A percentile compares a stretch with the other conserved stretches of the same genome.
These are phyloP conservation scores for Chromis chromis DNA, from an alignment of 2,797 vertebrate species.

Conservation along the genomic window DNA sequence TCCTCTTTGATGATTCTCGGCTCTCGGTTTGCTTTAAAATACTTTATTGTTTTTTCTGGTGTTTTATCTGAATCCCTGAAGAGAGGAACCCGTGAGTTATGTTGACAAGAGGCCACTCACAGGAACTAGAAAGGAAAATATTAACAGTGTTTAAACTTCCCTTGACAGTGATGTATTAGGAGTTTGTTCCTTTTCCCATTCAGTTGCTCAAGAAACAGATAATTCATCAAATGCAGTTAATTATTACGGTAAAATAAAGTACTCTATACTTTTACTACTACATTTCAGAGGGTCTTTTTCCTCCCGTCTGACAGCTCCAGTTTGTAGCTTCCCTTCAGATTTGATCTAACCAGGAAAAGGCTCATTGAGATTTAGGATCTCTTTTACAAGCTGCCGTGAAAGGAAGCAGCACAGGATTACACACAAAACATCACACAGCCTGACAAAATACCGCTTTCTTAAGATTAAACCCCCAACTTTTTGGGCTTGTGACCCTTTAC, in stretches of 20 bases:
- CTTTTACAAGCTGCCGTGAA: too few relatives aligned
- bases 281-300: too few relatives aligned
- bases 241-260: not conserved
- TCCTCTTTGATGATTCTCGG: constrained; percentile 24
- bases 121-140: constrained; percentile 13
- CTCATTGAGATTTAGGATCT: too few relatives aligned
- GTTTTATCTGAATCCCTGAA: constrained; percentile 30
- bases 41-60: constrained; percentile 24
- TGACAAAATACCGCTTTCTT: too few relatives aligned
- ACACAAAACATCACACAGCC: too few relatives aligned
- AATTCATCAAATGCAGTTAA: constrained; percentile 9
- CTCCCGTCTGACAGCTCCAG: too few relatives aligned
- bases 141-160: constrained; percentile 22
- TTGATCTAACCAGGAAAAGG: too few relatives aligned
- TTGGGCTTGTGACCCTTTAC: too few relatives aligned
- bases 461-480: too few relatives aligned
- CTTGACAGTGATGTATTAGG: constrained; percentile 6
- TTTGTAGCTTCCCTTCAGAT: too few relatives aligned
- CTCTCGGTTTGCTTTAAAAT: constrained; percentile 23
- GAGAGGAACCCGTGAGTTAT: constrained; percentile 7
- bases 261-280: too few relatives aligned
- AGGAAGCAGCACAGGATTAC: too few relatives aligned
- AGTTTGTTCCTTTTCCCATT: not conserved
- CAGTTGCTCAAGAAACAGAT: not conserved
- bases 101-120: constrained; percentile 14